Conservation (phyloP, 1,140 invertebrate genomes). For the Mamestra configurata region DNA sequence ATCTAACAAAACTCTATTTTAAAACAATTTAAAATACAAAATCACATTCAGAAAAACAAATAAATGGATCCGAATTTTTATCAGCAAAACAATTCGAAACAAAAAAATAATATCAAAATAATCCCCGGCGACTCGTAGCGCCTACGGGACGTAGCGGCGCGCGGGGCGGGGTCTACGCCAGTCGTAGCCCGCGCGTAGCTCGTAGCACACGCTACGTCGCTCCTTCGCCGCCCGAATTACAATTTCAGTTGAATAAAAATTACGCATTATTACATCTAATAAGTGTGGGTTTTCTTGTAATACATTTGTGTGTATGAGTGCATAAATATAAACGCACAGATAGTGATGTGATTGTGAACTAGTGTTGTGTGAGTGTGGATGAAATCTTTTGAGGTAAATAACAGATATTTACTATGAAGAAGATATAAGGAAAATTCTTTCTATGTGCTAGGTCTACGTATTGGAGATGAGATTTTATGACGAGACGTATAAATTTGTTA, state of each 20-base stretch:
- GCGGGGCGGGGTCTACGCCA: slow-evolving; percentile 80
- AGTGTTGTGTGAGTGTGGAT: slow-evolving; percentile 49
- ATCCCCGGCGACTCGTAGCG: slow-evolving; percentile 44
- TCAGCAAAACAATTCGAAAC: slow-evolving; percentile 47
- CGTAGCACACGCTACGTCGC: slow-evolving; percentile 76
- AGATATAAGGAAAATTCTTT: slow-evolving; percentile 45
- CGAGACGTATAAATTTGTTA: slow-evolving; percentile 34
- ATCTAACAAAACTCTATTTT: slow-evolving; percentile 18
- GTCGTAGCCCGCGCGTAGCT: slow-evolving; percentile 79
- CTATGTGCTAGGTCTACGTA: slow-evolving; percentile 15
- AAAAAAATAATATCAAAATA: slow-evolving; percentile 55
- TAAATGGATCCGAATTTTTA: slow-evolving; percentile 32
- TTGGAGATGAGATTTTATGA: slow-evolving; percentile 22
- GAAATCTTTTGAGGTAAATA: slow-evolving; percentile 52
- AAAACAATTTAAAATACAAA: slow-evolving; percentile 43
- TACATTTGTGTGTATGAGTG: slow-evolving; percentile 59
- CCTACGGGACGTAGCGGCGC: slow-evolving; percentile 56
- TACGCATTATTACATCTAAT: slow-evolving; percentile 43
- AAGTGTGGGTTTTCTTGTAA: slow-evolving; percentile 52
- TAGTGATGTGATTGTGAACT: slow-evolving; percentile 52
- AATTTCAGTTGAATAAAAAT: slow-evolving; percentile 43
- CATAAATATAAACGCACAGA: slow-evolving; percentile 20
- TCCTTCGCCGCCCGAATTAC: slow-evolving; percentile 24
- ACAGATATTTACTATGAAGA: slow-evolving; percentile 45
- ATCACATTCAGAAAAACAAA: slow-evolving; percentile 38